Conservation (phyloP, 2,113 vertebrate genomes). For the Hipposideros armiger region DNA sequence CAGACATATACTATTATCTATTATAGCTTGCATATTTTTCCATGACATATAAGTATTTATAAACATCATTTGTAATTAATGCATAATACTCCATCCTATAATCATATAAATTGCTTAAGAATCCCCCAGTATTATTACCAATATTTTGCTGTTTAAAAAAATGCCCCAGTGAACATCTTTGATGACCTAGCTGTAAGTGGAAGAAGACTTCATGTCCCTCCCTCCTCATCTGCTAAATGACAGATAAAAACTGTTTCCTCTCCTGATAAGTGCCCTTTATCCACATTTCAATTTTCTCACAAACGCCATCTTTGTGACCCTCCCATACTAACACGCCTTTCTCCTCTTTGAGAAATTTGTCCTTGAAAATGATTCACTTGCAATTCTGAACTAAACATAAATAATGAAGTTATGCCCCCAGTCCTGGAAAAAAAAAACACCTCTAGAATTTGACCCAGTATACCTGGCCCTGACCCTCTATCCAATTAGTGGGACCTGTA, state of each 20-base stretch:
- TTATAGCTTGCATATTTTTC: conserved; percentile 18
- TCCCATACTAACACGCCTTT: neutral
- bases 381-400: neutral
- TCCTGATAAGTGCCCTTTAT: neutral
- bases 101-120: conserved; percentile 4
- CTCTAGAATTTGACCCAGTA: neutral
- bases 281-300: conserved; percentile 15
- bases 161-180: neutral
- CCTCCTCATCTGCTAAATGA: neutral
- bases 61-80: conserved; percentile 36
- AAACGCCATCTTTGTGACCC: neutral
- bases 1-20: neutral
- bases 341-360: neutral
- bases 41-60: neutral
- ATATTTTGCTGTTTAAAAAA: conserved; percentile 44
- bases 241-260: conserved; percentile 5
- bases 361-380: conserved; percentile 23
- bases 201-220: neutral
- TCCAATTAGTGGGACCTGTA: neutral
- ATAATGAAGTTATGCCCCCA: neutral
- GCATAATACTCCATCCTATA: neutral
- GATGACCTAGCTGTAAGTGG: neutral
- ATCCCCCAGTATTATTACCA: neutral
- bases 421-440: neutral
- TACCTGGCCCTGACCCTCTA: neutral